Conservation (phyloP, 2,797 vertebrate genomes). For the Coracias cyanogaster region DNA sequence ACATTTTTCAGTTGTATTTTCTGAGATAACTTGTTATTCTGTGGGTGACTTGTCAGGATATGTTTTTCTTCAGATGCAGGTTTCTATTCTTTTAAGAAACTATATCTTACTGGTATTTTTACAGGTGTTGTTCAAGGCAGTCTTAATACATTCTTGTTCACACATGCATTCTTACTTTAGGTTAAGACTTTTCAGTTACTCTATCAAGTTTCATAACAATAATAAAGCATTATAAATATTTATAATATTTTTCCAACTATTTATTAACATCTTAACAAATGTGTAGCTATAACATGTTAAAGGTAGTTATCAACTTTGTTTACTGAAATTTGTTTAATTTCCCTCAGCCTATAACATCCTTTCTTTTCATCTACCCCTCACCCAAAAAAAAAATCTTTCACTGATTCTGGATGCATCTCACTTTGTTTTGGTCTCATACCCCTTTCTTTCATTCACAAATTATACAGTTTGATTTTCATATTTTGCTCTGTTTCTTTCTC, state of each 20-base stretch:
- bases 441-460: not conserved
- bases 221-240: not conserved
- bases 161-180: not conserved
- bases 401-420: not conserved
- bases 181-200: not conserved
- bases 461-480: not conserved
- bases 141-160: not conserved
- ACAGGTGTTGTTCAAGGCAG: not conserved
- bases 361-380: not conserved
- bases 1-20: not conserved
- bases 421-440: not conserved
- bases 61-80: not conserved
- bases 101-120: not conserved
- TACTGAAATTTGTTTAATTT: not conserved
- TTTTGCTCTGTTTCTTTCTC: not conserved
- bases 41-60: not conserved
- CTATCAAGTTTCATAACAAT: not conserved
- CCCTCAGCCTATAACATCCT: not conserved
- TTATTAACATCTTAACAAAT: not conserved
- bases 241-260: not conserved
- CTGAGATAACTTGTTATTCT: not conserved
- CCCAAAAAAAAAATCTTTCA: not conserved
- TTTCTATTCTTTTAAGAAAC: not conserved
- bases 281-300: not conserved
- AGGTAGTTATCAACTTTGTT: not conserved